phyloP scores from a whole-genome alignment of 2,113 vertebrate genomes.

The Zosterops lateralis region DNA sequence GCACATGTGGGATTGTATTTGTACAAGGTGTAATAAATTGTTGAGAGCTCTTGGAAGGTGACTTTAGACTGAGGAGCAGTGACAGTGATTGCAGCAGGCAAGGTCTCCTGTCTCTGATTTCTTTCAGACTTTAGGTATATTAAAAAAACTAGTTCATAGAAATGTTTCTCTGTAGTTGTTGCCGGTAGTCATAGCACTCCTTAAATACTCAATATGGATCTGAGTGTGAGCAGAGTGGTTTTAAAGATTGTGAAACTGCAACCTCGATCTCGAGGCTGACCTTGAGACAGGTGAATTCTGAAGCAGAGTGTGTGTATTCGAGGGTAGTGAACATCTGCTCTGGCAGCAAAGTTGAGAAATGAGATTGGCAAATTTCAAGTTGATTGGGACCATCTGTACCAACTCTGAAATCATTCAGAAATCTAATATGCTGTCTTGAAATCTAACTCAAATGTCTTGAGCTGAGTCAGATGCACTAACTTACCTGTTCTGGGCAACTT shows the following conservation, averaged over 20 bases:
- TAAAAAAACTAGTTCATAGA: neutral
- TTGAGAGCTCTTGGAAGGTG: neutral
- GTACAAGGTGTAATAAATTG: neutral
- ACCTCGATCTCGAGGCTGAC: rapidly evolving
- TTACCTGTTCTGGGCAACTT: neutral
- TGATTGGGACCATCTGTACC: neutral
- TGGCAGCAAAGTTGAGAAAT: neutral
- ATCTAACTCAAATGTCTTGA: neutral
- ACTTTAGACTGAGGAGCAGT: neutral
- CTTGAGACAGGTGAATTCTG: neutral
- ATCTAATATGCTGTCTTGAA: neutral
- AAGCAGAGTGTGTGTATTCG: neutral
- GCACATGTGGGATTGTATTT: rapidly evolving
- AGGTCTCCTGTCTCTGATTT: neutral
- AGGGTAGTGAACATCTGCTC: neutral
- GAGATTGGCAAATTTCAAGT: neutral
- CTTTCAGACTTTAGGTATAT: neutral
- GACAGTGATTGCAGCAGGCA: neutral
- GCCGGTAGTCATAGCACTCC: neutral
- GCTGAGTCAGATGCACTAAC: neutral
- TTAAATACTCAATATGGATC: neutral
- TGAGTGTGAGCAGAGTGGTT: neutral
- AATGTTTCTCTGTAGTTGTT: neutral
- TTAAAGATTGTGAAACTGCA: neutral
- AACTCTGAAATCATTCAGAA: neutral